Evolutionary conservation across 1,140 invertebrate genomes (phyloP).

Genomic region (Paraescarpia echinospica): DNA sequence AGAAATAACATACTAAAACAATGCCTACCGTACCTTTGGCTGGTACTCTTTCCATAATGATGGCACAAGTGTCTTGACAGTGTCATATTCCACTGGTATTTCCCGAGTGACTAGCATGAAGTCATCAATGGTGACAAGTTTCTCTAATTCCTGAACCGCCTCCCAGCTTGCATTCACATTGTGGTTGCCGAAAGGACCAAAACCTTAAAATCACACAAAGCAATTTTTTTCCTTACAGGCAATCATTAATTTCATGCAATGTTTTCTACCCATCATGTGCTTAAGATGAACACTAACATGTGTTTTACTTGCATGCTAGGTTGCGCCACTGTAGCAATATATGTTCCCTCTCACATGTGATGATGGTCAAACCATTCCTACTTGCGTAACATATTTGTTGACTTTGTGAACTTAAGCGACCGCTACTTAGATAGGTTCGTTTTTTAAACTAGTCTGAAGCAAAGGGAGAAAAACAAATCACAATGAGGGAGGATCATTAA

Average conservation of each 20-base stretch:
- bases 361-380: too few species aligned
- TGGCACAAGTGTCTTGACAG: constrained; percentile 46
- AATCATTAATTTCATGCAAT: background rate
- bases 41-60: constrained; percentile 48
- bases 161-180: constrained; percentile 77
- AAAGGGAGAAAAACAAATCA: too few species aligned
- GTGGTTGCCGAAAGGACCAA: constrained; percentile 73
- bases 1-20: background rate
- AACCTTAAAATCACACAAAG: constrained; percentile 64
- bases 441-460: too few species aligned
- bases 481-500: too few species aligned
- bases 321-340: too few species aligned
- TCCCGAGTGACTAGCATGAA: constrained; percentile 45
- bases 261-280: too few species aligned
- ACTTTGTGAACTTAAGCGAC: too few species aligned
- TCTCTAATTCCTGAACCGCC: constrained; percentile 67
- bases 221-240: background rate
- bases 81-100: constrained; percentile 50
- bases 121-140: constrained; percentile 46
- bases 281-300: too few species aligned
- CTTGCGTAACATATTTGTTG: too few species aligned
- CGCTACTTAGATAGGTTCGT: too few species aligned
- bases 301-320: too few species aligned
- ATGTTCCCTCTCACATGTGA: too few species aligned
- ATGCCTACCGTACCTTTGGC: constrained; percentile 48